phyloP scores from a whole-genome alignment of 2,113 vertebrate genomes.

The Halichoeres trimaculatus region DNA sequence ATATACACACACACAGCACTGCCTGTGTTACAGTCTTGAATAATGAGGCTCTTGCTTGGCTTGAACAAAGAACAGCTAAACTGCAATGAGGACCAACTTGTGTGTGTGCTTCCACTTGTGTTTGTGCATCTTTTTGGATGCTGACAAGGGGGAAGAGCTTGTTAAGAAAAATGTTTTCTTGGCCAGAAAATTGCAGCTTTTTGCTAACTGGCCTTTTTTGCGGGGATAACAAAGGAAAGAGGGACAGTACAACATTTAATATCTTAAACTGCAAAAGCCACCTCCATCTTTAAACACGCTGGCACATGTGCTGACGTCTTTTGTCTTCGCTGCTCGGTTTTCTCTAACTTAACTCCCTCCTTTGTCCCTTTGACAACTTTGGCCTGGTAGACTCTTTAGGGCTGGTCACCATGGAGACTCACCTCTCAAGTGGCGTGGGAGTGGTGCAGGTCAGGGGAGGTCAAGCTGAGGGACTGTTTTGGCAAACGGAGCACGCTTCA shows the following conservation, averaged over 20 bases:
- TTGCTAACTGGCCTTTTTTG: conserved; percentile 61
- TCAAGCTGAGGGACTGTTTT: conserved; percentile 76
- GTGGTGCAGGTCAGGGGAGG: conserved; percentile 67
- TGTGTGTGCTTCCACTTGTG: conserved; percentile 27
- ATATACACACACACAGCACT: conserved; percentile 56
- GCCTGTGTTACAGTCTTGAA: conserved; percentile 60
- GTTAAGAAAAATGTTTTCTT: conserved; percentile 71
- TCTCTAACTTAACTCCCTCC: conserved; percentile 37
- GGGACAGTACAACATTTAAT: conserved; percentile 48
- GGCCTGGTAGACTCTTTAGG: conserved; percentile 52
- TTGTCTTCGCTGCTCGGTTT: conserved; percentile 52
- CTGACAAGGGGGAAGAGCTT: conserved; percentile 63
- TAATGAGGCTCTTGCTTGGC: conserved; percentile 70
- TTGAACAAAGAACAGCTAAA: conserved; percentile 68
- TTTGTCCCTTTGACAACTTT: conserved; percentile 64
- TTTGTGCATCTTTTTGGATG: conserved; percentile 54
- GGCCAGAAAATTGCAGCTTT: conserved; percentile 60
- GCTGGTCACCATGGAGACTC: conserved; percentile 75
- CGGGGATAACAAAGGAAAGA: conserved; percentile 59
- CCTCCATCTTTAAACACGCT: conserved; percentile 45
- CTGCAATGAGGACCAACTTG: conserved; percentile 51
- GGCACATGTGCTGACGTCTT: conserved; percentile 46
- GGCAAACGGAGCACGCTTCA: conserved; percentile 80
- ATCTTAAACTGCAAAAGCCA: conserved; percentile 31
- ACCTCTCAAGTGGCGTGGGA: conserved; percentile 61